Evolutionary conservation across 2,888 invertebrate species (phyloP).

Genomic region (Synergus gifuensis): DNA sequence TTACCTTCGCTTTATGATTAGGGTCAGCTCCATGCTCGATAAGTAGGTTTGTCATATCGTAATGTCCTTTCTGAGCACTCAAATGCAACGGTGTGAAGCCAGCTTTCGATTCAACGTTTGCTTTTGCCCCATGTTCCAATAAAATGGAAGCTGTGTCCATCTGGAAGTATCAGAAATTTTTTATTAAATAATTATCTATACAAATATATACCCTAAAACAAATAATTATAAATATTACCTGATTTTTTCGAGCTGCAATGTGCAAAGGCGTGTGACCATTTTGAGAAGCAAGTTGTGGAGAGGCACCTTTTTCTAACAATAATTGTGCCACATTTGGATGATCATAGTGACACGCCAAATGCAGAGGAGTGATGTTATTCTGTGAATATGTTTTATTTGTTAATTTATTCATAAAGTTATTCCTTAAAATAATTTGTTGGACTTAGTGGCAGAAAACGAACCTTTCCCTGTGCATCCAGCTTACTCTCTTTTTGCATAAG

Average conservation of each 20-base stretch:
- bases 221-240: slow-evolving; percentile 77
- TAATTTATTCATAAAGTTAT: background rate
- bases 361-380: slow-evolving; percentile 96
- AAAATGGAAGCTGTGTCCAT: slow-evolving; percentile 97
- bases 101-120: slow-evolving; percentile 95
- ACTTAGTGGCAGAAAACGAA: slow-evolving; percentile 60
- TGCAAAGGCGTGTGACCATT: slow-evolving; percentile 99
- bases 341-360: slow-evolving; percentile 98
- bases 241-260: slow-evolving; percentile 98
- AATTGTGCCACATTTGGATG: slow-evolving; percentile 94
- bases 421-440: background rate
- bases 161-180: slow-evolving; percentile 70
- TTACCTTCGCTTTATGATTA: slow-evolving; percentile 87
- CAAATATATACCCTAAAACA: too few species aligned
- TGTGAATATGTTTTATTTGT: slow-evolving; percentile 66
- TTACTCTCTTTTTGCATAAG: slow-evolving; percentile 93
- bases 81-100: slow-evolving; percentile 98
- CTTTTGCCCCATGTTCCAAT: slow-evolving; percentile 94
- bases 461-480: slow-evolving; percentile 93
- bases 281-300: slow-evolving; percentile 95
- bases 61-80: slow-evolving; percentile 95
- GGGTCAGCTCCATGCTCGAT: slow-evolving; percentile 93
- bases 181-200: background rate
- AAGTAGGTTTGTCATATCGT: slow-evolving; percentile 95
- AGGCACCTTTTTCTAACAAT: slow-evolving; percentile 94